phyloP scores from a whole-genome alignment of 2,113 vertebrate species.

The Nerophis ophidion region DNA sequence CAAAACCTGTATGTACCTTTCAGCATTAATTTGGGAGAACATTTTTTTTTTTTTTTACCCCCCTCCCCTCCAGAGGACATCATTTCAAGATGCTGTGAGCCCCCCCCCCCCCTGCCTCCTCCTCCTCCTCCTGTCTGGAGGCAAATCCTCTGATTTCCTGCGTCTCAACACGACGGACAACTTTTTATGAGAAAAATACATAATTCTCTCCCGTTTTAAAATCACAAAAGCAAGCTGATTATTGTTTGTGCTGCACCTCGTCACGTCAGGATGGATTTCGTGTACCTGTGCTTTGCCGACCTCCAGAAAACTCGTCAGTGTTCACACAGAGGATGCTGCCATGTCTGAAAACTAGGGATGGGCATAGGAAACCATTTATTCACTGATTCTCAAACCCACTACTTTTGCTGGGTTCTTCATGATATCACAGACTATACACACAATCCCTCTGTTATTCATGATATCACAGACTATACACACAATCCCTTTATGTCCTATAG shows the following conservation, averaged over 20 bases:
- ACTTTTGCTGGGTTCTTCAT: no score
- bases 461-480: no score
- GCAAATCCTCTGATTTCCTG: slow-evolving; percentile 68
- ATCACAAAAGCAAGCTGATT: slow-evolving; percentile 33
- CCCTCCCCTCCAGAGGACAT: slow-evolving; percentile 50
- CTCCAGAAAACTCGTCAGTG: slow-evolving; percentile 49
- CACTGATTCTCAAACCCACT: no score
- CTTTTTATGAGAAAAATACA: slow-evolving; percentile 40
- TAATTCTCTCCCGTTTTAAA: neutral
- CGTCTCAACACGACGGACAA: slow-evolving; percentile 55
- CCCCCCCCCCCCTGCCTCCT: slow-evolving; percentile 69
- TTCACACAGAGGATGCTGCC: slow-evolving; percentile 17
- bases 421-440: no score
- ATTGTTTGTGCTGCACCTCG: slow-evolving; percentile 47
- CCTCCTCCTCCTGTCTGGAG: slow-evolving; percentile 58
- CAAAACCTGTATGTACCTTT: no score
- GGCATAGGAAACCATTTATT: no score
- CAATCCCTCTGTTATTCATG: no score
- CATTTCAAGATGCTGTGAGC: slow-evolving; percentile 71
- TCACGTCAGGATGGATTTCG: slow-evolving; percentile 62
- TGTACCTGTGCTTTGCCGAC: slow-evolving; percentile 66
- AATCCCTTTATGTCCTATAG: no score
- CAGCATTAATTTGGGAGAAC: no score
- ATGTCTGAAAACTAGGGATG: no score
- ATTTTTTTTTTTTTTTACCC: slow-evolving; percentile 12